These are phyloP conservation scores for Piliocolobus tephrosceles DNA, from an alignment of 2,113 vertebrate species.

Conservation along the genomic window DNA sequence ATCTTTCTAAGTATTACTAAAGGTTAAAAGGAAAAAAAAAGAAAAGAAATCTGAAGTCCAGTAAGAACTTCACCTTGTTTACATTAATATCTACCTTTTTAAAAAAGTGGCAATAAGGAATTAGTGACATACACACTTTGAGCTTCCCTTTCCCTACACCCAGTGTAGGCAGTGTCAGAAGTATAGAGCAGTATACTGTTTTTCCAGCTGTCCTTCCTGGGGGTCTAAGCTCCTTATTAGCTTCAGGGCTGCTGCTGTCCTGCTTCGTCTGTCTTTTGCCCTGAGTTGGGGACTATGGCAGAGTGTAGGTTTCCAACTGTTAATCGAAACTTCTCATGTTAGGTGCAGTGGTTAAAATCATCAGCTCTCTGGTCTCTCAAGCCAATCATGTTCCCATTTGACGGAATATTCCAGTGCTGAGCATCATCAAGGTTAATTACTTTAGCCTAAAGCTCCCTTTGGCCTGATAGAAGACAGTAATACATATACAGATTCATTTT, in stretches of 20 bases:
- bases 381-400: background rate
- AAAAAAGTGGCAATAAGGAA: background rate
- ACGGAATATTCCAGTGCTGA: background rate
- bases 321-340: background rate
- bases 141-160: no score
- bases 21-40: background rate
- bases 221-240: background rate
- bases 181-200: accelerated
- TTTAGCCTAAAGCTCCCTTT: slow-evolving; percentile 8
- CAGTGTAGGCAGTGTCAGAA: background rate
- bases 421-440: slow-evolving; percentile 18
- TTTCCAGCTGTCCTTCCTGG: background rate
- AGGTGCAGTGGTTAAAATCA: background rate
- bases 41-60: background rate
- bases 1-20: background rate
- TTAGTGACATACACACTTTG: background rate
- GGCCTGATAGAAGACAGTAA: background rate
- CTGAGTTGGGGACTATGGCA: background rate
- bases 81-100: background rate
- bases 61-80: background rate
- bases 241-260: background rate
- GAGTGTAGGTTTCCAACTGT: background rate
- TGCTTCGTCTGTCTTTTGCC: background rate
- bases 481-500: slow-evolving; percentile 8
- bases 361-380: background rate